Percentiles rank a stretch among this genome's conserved stretches.
Conservation (phyloP, 2,113 vertebrate genomes). For the Microtus oregoni region DNA sequence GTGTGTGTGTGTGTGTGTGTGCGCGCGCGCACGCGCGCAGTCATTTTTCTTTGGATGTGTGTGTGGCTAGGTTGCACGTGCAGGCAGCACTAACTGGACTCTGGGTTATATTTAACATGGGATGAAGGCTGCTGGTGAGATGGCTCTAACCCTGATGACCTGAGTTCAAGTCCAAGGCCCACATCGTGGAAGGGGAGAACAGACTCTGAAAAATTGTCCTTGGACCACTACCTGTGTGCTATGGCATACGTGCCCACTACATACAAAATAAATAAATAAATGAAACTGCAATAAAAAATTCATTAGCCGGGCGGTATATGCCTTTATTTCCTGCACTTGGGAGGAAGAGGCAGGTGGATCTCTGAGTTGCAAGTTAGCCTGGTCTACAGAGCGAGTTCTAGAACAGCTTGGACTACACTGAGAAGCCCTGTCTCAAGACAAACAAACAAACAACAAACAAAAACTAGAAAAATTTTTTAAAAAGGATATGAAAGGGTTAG, state of each 20-base stretch:
- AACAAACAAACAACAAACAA: not conserved
- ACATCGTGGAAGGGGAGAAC: not conserved
- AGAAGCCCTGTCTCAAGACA: not conserved
- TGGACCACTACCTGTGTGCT: not conserved
- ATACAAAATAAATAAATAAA: not conserved
- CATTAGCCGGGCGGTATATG: not conserved
- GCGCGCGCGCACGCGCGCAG: no score
- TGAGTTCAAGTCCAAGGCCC: not conserved
- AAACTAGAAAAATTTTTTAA: not conserved
- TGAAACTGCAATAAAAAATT: not conserved
- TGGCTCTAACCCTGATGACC: not conserved
- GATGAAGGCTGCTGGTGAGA: not conserved
- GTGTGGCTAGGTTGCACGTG: not conserved
- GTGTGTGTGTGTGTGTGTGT: no score
- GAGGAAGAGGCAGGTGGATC: not conserved
- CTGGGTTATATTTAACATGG: not conserved
- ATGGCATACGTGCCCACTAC: not conserved
- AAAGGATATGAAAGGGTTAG: not conserved
- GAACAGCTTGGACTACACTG: not conserved
- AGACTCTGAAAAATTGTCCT: not conserved
- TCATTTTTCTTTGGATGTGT: no score
- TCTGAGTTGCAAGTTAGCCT: not conserved
- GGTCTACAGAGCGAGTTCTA: not conserved
- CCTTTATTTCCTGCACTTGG: not conserved
- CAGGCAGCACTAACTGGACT: not conserved